Evolutionary conservation across 2,113 vertebrate genomes (phyloP).

Genomic region (Tympanuchus pallidicinctus): DNA sequence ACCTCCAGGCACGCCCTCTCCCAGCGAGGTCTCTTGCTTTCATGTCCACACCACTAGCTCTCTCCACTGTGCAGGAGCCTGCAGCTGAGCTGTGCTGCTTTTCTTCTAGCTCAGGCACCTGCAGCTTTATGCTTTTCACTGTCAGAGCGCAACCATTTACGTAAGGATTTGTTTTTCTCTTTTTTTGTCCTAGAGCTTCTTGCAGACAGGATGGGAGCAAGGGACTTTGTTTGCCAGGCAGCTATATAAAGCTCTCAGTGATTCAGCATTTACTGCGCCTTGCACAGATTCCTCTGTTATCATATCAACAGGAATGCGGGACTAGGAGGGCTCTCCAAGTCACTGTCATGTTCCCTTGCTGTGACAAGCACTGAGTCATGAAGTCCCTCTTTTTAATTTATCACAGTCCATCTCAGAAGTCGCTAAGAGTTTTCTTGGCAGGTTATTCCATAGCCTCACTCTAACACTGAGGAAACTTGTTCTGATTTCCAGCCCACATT

Average conservation of each 20-base stretch:
- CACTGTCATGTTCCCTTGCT: constrained; percentile 30
- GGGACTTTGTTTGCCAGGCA: constrained; percentile 49
- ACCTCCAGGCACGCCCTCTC: neutral
- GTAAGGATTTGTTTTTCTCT: neutral
- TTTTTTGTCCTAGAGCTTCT: neutral
- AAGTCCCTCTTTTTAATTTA: constrained; percentile 57
- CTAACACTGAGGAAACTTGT: constrained; percentile 55
- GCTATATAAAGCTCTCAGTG: constrained; percentile 37
- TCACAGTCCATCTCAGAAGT: constrained; percentile 49
- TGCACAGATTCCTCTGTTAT: constrained; percentile 49
- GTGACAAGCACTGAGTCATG: constrained; percentile 51
- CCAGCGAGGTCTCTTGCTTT: neutral
- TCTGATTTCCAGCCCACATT: constrained; percentile 60
- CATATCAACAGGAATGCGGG: constrained; percentile 42
- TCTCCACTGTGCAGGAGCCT: neutral
- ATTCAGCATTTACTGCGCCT: constrained; percentile 54
- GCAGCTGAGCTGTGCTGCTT: neutral
- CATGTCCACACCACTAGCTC: rapidly evolving
- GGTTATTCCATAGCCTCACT: constrained; percentile 49
- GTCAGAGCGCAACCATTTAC: neutral
- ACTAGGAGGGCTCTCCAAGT: constrained; percentile 62
- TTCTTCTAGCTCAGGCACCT: neutral
- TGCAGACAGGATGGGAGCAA: neutral
- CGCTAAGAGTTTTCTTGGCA: constrained; percentile 56
- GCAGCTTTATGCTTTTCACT: neutral